These are phyloP conservation scores for Trypoxylon attenuatum DNA, from an alignment of 2,888 invertebrate species.

Conservation along the genomic window DNA sequence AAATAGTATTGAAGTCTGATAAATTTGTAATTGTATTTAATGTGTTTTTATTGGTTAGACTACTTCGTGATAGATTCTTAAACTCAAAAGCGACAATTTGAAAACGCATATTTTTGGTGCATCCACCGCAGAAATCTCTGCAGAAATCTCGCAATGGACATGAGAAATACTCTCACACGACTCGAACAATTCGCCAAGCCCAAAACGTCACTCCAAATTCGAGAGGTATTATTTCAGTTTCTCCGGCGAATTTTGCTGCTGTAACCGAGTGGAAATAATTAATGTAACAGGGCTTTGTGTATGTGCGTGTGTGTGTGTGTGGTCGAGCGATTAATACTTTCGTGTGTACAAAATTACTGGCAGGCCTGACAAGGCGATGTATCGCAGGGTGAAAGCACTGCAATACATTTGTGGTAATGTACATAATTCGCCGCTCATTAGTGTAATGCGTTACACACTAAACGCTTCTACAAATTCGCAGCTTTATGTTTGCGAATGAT, in stretches of 20 bases:
- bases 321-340: slow-evolving; percentile 53
- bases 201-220: too few relatives aligned
- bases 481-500: slow-evolving; percentile 53
- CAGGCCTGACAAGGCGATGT: slow-evolving; percentile 39
- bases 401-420: slow-evolving; percentile 51
- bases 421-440: slow-evolving; percentile 59
- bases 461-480: slow-evolving; percentile 55
- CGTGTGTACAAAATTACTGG: slow-evolving; percentile 53
- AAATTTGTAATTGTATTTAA: too few relatives aligned
- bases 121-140: too few relatives aligned
- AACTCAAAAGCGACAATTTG: too few relatives aligned
- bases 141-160: too few relatives aligned
- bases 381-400: slow-evolving; percentile 35
- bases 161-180: too few relatives aligned
- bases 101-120: too few relatives aligned
- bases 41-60: too few relatives aligned
- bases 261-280: slow-evolving; percentile 29
- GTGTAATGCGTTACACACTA: slow-evolving; percentile 53
- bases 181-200: too few relatives aligned
- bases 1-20: too few relatives aligned
- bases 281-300: slow-evolving; percentile 37
- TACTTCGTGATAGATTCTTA: too few relatives aligned
- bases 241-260: slow-evolving; percentile 19
- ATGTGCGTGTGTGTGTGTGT: slow-evolving; percentile 38
- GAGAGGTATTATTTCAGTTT: not conserved